Percentiles rank a stretch among this genome's conserved stretches.
phyloP scores from a whole-genome alignment of 1,140 invertebrate genomes.

The Drosophila ambigua region DNA sequence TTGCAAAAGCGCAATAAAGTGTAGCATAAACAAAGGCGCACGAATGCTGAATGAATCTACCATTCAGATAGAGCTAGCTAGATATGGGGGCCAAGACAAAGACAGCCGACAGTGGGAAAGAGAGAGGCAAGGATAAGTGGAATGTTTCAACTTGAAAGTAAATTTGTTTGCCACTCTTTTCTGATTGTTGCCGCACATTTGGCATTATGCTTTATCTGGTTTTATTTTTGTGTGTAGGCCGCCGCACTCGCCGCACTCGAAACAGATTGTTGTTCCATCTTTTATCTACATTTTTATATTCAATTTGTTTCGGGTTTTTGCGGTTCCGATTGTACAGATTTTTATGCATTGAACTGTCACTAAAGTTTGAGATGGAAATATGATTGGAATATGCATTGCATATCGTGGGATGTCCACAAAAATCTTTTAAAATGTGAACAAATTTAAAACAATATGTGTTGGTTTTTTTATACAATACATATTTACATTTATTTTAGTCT shows the following conservation, averaged over 20 bases:
- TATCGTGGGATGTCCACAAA: too few species aligned
- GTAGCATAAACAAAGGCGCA: slow-evolving; percentile 80
- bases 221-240: slow-evolving; percentile 33
- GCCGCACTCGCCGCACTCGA: neutral
- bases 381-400: too few species aligned
- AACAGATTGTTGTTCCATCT: slow-evolving; percentile 39
- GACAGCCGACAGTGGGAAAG: neutral
- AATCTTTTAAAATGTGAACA: too few species aligned
- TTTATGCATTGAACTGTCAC: too few species aligned
- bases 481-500: too few species aligned
- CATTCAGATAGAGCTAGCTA: slow-evolving; percentile 25
- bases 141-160: slow-evolving; percentile 76
- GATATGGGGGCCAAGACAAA: slow-evolving; percentile 16
- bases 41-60: slow-evolving; percentile 61
- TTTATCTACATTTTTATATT: slow-evolving; percentile 35
- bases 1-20: slow-evolving; percentile 82
- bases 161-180: slow-evolving; percentile 71
- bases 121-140: slow-evolving; percentile 10
- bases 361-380: too few species aligned
- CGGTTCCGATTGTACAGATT: neutral
- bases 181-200: slow-evolving; percentile 24
- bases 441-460: too few species aligned
- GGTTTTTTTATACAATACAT: too few species aligned
- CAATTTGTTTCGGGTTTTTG: slow-evolving; percentile 28
- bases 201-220: slow-evolving; percentile 46